These are phyloP conservation scores for Sebastolobus altivelis DNA, from an alignment of 2,797 vertebrate species.

Conservation along the genomic window DNA sequence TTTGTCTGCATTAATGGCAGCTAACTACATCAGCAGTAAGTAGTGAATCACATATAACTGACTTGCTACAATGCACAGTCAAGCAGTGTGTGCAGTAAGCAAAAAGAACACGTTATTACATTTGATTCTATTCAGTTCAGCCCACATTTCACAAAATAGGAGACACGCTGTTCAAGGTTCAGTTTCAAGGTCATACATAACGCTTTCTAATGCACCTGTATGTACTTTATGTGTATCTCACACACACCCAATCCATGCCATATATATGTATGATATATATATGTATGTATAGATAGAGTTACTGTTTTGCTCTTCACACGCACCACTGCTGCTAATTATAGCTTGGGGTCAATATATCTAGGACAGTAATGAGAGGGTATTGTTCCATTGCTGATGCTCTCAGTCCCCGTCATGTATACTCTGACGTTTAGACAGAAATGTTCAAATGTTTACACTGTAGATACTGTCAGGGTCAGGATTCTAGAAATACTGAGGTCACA, in stretches of 20 bases:
- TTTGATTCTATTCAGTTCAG: neutral
- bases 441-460: neutral
- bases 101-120: neutral
- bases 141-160: neutral
- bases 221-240: constrained; percentile 28
- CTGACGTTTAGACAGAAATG: neutral
- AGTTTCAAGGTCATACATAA: constrained; percentile 28
- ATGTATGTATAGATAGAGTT: constrained; percentile 56
- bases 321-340: constrained; percentile 55
- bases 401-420: constrained; percentile 4
- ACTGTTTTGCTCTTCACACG: constrained; percentile 42
- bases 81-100: neutral
- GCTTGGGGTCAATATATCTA: constrained; percentile 41
- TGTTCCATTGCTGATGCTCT: constrained; percentile 21
- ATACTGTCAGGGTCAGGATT: neutral
- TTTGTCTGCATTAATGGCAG: neutral
- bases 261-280: neutral
- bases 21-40: neutral
- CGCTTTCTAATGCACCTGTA: neutral
- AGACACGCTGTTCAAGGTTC: constrained; percentile 10
- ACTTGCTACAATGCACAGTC: neutral
- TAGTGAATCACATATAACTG: neutral
- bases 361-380: constrained; percentile 27
- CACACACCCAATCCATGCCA: constrained; percentile 16
- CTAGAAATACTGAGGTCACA: neutral